Evolutionary conservation across 2,797 vertebrate genomes (phyloP).

Genomic region (Acipenser transmontanus): DNA sequence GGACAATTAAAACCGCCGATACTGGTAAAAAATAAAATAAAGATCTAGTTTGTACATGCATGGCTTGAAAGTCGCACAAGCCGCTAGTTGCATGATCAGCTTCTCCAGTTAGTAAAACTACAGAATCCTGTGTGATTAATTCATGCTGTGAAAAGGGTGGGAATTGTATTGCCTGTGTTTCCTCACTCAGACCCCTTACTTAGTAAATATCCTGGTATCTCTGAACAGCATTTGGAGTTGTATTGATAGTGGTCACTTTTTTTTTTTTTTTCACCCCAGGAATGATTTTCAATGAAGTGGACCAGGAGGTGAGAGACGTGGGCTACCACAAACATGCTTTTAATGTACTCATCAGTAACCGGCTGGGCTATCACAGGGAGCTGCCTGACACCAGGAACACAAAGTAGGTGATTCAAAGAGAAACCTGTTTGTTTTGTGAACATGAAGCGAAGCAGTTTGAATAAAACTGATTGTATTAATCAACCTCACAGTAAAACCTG

Average conservation of each 20-base stretch:
- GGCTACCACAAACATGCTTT: constrained; percentile 93
- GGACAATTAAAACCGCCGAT: background rate
- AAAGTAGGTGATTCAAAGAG: constrained; percentile 55
- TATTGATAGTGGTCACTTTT: too few species aligned
- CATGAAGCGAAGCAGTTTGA: background rate
- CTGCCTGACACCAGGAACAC: constrained; percentile 82
- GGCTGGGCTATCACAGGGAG: constrained; percentile 77
- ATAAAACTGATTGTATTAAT: background rate
- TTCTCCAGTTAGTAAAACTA: too few species aligned
- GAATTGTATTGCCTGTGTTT: too few species aligned
- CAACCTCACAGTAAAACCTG: background rate
- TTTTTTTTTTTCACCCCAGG: constrained; percentile 53
- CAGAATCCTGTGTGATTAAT: too few species aligned
- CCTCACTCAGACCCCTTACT: too few species aligned
- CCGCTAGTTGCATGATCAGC: too few species aligned
- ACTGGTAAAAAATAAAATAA: background rate
- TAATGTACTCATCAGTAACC: constrained; percentile 90
- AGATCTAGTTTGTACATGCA: too few species aligned
- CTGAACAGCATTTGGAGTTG: too few species aligned
- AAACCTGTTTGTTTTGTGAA: background rate
- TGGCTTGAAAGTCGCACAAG: too few species aligned
- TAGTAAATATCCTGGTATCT: too few species aligned
- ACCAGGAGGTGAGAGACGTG: constrained; percentile 82
- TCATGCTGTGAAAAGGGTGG: too few species aligned
- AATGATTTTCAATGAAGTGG: constrained; percentile 88